A percentile compares a stretch with the other conserved stretches of the same genome.
These are phyloP conservation scores for Melanogrammus aeglefinus DNA, from an alignment of 2,797 vertebrate genomes.

Conservation along the genomic window DNA sequence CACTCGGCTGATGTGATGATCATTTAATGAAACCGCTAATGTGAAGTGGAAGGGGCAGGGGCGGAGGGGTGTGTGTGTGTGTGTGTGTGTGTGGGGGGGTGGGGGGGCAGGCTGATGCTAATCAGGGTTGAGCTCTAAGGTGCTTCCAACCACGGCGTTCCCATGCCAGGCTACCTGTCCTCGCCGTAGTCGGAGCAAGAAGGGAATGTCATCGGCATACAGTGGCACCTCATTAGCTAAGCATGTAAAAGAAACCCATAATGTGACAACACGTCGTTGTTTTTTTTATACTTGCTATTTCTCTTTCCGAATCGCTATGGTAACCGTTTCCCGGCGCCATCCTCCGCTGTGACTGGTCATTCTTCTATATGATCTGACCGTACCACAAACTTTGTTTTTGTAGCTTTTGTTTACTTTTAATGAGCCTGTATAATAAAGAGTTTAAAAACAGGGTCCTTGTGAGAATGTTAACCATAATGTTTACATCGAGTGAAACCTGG, in stretches of 20 bases:
- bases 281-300: not conserved
- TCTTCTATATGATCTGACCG: not conserved
- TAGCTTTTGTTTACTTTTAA: not conserved
- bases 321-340: not conserved
- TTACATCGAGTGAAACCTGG: conserved; percentile 17
- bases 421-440: not conserved
- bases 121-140: not conserved
- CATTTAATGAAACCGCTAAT: not conserved
- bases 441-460: not conserved
- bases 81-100: too few relatives aligned
- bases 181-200: not conserved
- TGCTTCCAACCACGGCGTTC: not conserved
- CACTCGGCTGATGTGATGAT: not conserved
- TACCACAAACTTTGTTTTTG: not conserved
- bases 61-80: too few relatives aligned
- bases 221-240: too few relatives aligned
- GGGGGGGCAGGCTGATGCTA: not conserved
- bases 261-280: not conserved
- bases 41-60: not conserved
- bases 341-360: not conserved
- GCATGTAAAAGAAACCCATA: not conserved
- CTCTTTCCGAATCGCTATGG: not conserved
- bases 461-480: not conserved
- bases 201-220: not conserved
- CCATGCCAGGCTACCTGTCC: not conserved